Evolutionary conservation across 2,888 invertebrate genomes (phyloP).

Genomic region (Tinea trinotella): DNA sequence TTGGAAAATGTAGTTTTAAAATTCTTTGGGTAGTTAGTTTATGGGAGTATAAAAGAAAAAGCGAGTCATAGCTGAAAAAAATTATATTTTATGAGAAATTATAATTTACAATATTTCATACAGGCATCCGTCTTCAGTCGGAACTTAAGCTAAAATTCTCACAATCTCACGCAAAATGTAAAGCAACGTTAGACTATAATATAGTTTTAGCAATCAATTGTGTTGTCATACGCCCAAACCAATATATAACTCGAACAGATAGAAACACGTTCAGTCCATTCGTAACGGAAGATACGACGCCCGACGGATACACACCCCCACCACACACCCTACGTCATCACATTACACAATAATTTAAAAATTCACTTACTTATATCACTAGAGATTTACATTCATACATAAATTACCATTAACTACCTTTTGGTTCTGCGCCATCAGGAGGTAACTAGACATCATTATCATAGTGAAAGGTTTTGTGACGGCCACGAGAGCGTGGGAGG

Average conservation of each 20-base stretch:
- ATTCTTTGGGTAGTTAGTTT: no score
- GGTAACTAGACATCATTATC: not conserved
- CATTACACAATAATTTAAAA: conserved; percentile 14
- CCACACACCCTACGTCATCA: not conserved
- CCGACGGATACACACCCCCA: not conserved
- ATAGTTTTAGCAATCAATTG: conserved; percentile 70
- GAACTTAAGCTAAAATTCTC: conserved; percentile 74
- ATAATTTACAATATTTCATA: conserved; percentile 75
- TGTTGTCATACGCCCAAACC: conserved; percentile 60
- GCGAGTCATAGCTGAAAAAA: conserved; percentile 70
- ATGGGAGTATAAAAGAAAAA: conserved; percentile 42
- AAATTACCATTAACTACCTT: conserved; percentile 15
- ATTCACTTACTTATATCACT: conserved; percentile 13
- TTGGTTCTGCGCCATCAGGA: conserved; percentile 7
- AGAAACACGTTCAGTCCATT: conserved; percentile 48
- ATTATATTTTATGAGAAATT: conserved; percentile 75
- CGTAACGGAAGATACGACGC: conserved; percentile 27
- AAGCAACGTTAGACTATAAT: conserved; percentile 74
- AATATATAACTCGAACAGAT: conserved; percentile 45
- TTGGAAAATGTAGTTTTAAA: no score
- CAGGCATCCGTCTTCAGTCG: conserved; percentile 73
- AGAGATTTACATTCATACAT: conserved; percentile 16
- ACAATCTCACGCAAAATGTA: conserved; percentile 74
- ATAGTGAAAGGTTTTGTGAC: not conserved
- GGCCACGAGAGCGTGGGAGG: not conserved